These are phyloP conservation scores for Ochropleura plecta DNA, from an alignment of 2,888 invertebrate species.

Conservation along the genomic window DNA sequence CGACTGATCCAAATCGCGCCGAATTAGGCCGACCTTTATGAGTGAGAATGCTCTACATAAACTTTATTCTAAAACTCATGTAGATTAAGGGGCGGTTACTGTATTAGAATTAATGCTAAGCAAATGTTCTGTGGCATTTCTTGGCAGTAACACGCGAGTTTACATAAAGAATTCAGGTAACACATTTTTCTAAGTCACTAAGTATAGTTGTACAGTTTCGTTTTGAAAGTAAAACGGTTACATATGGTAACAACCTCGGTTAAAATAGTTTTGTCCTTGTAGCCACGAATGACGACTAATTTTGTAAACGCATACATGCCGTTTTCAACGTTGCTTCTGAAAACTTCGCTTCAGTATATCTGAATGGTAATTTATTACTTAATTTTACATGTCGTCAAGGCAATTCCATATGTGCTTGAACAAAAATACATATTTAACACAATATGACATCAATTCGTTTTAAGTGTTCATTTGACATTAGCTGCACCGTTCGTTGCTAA, in stretches of 20 bases:
- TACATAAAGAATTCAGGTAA: constrained; percentile 28
- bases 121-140: constrained; percentile 15
- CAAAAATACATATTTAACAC: constrained; percentile 27
- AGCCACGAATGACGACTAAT: constrained; percentile 49
- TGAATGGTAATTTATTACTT: constrained; percentile 36
- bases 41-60: background rate
- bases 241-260: constrained; percentile 41
- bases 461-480: constrained; percentile 21
- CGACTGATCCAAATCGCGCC: background rate
- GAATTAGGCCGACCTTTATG: background rate
- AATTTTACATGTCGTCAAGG: constrained; percentile 40
- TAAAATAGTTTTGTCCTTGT: constrained; percentile 53
- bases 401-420: constrained; percentile 6
- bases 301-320: constrained; percentile 31
- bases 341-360: constrained; percentile 26
- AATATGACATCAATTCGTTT: constrained; percentile 37
- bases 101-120: constrained; percentile 16
- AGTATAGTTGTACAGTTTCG: constrained; percentile 17
- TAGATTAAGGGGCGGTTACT: background rate
- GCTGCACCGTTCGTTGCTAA: constrained; percentile 15
- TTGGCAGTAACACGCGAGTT: constrained; percentile 31
- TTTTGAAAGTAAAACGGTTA: constrained; percentile 50
- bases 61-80: background rate
- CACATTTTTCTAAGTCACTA: constrained; percentile 13
- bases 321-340: constrained; percentile 21